Evolutionary conservation across 2,888 invertebrate species (phyloP), one percentile per base, ranked within the genome.

Genomic region (Epinotia nisella): DNA sequence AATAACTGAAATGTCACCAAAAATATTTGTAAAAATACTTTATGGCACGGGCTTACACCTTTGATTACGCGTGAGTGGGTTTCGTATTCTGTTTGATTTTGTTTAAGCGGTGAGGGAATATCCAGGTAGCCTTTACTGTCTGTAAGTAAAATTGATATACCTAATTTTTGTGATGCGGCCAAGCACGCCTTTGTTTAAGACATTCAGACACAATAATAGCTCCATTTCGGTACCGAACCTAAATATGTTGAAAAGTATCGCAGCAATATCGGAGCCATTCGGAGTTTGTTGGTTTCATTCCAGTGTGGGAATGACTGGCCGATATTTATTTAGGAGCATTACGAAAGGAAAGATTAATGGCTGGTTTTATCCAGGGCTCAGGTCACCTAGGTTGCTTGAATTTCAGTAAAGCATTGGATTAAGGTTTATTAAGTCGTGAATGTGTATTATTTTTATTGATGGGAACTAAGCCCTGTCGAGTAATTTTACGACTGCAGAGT

Each of bases 331-430:
- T 67, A 67, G 60, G 41, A 19, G 17, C 29, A 55, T 55, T 61
- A 62, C 35, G 35, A 55, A 56, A 55, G 21, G 66, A 19, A 67
- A 71, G 29, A 67, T 71, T 55, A 55, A 67, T 39, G 49, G 60
- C 60, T 17, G 35, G 39, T 41, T 51, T 61, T 53, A 39, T 61
- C 49, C 58, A 15, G 29, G 39, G 17, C 45, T 17, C 58, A 65
- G 64, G 64, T n/a, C 17, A 49, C 56, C 49, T 70, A 35, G 49
- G 35, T 13, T 21, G 19, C 21, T 68, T 24, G 55, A 24, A 15
- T 62, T 61, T 67, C 45, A 29, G 66, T 49, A 19, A 49, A 21
- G 21, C 72, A 75, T 75, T 74, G 71, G 75, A 75, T 65, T 65
- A 51, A 35, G 41, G 21, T 21, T 10, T 66, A 55, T n/a, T 51